phyloP scores from a whole-genome alignment of 2,888 invertebrate genomes.

The Pharmacophagus antenor region DNA sequence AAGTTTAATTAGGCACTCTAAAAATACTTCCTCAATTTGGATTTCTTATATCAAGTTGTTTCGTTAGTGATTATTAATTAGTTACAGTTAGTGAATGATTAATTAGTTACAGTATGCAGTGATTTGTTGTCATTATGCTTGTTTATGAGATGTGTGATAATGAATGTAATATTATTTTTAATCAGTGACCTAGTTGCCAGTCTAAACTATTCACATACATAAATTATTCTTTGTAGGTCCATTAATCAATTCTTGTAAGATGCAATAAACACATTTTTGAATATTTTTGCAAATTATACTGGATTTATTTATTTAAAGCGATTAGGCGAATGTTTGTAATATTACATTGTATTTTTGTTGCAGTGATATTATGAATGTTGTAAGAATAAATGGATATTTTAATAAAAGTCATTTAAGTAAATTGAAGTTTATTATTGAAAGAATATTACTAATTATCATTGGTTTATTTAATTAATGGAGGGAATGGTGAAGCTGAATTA shows the following conservation, averaged over 20 bases:
- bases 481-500: no score
- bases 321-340: slow-evolving; percentile 78
- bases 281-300: slow-evolving; percentile 60
- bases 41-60: background rate
- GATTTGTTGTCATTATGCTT: slow-evolving; percentile 42
- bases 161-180: slow-evolving; percentile 48
- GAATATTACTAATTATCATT: no score
- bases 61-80: background rate
- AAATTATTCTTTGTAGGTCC: slow-evolving; percentile 19
- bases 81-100: no score
- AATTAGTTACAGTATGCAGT: background rate
- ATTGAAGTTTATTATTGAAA: slow-evolving; percentile 44
- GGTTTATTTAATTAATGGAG: no score
- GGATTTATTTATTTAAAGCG: slow-evolving; percentile 72
- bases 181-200: slow-evolving; percentile 49
- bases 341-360: slow-evolving; percentile 81
- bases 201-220: slow-evolving; percentile 18
- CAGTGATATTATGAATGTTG: slow-evolving; percentile 82
- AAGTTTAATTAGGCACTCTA: background rate
- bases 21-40: background rate
- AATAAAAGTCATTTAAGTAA: slow-evolving; percentile 80
- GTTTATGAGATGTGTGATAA: slow-evolving; percentile 48
- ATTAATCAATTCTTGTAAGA: slow-evolving; percentile 10
- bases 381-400: slow-evolving; percentile 82
- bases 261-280: slow-evolving; percentile 49